These are phyloP conservation scores for Tor tambroides DNA, from an alignment of 2,113 vertebrate species.

Conservation along the genomic window DNA sequence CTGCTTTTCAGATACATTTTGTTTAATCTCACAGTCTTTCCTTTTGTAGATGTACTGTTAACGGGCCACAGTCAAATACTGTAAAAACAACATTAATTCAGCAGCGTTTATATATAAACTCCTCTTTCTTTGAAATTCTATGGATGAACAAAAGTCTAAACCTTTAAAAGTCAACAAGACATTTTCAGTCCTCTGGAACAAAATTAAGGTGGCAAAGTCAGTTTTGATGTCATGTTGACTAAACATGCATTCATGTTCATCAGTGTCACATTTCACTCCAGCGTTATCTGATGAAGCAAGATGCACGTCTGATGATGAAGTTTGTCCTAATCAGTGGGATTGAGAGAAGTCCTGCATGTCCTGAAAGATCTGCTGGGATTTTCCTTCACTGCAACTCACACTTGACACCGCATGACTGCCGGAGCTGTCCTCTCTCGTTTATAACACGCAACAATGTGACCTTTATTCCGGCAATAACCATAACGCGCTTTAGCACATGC, in stretches of 20 bases:
- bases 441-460: conserved; percentile 76
- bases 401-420: conserved; percentile 75
- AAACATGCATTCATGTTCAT: conserved; percentile 21
- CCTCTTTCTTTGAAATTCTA: conserved; percentile 67
- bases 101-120: conserved; percentile 71
- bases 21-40: neutral
- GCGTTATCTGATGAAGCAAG: conserved; percentile 66
- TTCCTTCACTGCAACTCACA: conserved; percentile 75
- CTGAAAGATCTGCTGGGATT: conserved; percentile 71
- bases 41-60: conserved; percentile 72
- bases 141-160: neutral
- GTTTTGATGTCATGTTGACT: neutral
- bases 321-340: conserved; percentile 65
- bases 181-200: neutral
- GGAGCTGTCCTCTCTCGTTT: conserved; percentile 79
- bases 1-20: too few relatives aligned
- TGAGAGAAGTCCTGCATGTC: conserved; percentile 54
- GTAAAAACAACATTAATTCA: conserved; percentile 72
- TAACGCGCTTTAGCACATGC: conserved; percentile 80
- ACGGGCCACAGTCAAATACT: conserved; percentile 70
- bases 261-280: conserved; percentile 21
- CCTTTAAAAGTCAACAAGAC: neutral
- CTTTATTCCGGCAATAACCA: conserved; percentile 78
- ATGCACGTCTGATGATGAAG: conserved; percentile 64
- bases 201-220: neutral